Evolutionary conservation across 2,888 invertebrate genomes (phyloP), one percentile per base, ranked within the genome.

Genomic region (Dorcus hopei): DNA sequence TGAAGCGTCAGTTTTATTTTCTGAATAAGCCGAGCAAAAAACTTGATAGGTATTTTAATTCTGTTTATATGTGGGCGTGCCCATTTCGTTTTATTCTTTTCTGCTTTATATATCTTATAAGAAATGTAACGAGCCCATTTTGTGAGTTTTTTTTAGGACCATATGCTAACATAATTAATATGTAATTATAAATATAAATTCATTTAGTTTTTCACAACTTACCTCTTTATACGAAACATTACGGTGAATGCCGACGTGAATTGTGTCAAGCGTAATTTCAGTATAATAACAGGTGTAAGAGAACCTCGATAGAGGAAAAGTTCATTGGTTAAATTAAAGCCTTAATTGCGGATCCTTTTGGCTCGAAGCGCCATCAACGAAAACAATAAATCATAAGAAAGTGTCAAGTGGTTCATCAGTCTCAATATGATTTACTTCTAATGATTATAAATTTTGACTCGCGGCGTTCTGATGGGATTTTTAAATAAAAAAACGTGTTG

Each of bases 371-470:
- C 65, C 65, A 64, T 68, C 63, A 57, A 58, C 58, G 64, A 65
- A 63, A 65, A 65, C 66, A 63, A 71, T 71, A 70, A 70, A 71
- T 71, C 70, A 71, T 69, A 63, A 61, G 65, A 67, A 68, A 64
- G 65, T 66, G 71, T 71, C 71, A 68, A 70, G 68, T 66, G 62
- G 67, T 65, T 65, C 70, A 71, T 71, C 69, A 71, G 66, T 69
- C 70, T 68, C 67, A 67, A 70, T 70, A 68, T 64, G 68, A 68
- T 70, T 68, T 68, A 63, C 63, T 67, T 66, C 65, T 70, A 70
- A 71, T 71, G 69, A 68, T 70, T 70, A 71, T 69, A 69, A 69
- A 68, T 67, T 64, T 65, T 57, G 33, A 47, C 26, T 39, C 19
- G 9, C 33, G 54, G 58, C 54, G 41, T 45, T 52, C 11, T 45